Evolutionary conservation across 2,113 vertebrate species (phyloP).

Genomic region (Melanerpes aurifrons): DNA sequence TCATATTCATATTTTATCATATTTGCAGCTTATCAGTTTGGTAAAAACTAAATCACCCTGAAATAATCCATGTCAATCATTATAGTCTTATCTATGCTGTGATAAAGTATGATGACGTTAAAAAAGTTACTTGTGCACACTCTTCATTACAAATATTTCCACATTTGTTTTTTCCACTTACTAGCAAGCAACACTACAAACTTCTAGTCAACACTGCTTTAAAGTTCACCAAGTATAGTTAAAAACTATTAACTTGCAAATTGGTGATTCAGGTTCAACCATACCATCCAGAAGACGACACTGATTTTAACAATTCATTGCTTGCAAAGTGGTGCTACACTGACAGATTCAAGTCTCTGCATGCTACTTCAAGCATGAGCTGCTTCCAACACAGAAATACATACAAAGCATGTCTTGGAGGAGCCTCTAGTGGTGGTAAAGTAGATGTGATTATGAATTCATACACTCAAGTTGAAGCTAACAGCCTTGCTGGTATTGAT

Average conservation of each 20-base stretch:
- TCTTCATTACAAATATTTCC: background rate
- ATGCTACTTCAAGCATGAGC: background rate
- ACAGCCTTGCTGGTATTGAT: background rate
- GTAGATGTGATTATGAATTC: constrained; percentile 20
- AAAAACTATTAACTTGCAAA: background rate
- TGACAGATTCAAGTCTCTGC: background rate
- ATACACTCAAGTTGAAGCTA: background rate
- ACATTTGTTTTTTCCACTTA: background rate
- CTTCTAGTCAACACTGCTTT: background rate
- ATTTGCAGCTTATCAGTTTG: too few relatives aligned
- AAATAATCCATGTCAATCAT: background rate
- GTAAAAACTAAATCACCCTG: too few relatives aligned
- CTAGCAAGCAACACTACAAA: background rate
- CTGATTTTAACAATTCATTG: background rate
- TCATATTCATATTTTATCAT: too few relatives aligned
- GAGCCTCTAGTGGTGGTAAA: constrained; percentile 64
- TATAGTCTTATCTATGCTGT: background rate
- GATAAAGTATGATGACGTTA: background rate
- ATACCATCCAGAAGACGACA: background rate
- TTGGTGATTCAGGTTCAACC: background rate
- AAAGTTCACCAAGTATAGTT: background rate
- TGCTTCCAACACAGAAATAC: background rate
- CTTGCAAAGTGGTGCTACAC: background rate
- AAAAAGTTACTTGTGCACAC: background rate
- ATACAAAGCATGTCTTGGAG: constrained; percentile 45